These are phyloP conservation scores for Nomada fabriciana DNA, from an alignment of 2,888 invertebrate species.

Conservation along the genomic window DNA sequence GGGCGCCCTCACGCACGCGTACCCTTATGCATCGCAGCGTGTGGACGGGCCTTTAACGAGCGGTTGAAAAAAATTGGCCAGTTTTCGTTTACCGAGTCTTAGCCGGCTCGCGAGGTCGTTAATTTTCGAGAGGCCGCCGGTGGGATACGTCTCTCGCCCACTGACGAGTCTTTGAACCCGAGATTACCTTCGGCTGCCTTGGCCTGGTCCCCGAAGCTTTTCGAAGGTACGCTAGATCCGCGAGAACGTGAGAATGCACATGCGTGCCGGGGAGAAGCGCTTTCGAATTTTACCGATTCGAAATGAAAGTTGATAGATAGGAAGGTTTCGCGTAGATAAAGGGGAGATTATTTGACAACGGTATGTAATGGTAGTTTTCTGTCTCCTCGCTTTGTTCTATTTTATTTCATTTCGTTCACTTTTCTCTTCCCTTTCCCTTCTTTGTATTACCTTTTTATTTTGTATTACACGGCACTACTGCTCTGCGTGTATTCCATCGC, in stretches of 20 bases:
- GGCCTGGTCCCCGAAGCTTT: slow-evolving; percentile 33
- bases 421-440: no score
- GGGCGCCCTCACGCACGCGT: slow-evolving; percentile 50
- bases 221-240: slow-evolving; percentile 46
- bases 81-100: slow-evolving; percentile 76
- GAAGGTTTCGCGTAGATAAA: no score
- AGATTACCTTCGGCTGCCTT: slow-evolving; percentile 56
- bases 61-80: slow-evolving; percentile 70
- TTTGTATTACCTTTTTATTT: no score
- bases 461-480: no score
- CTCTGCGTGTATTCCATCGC: no score
- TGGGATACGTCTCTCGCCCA: slow-evolving; percentile 68
- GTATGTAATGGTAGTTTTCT: no score
- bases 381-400: no score
- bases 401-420: no score
- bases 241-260: slow-evolving; percentile 11
- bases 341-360: no score
- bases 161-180: slow-evolving; percentile 67
- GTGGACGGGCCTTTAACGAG: slow-evolving; percentile 66
- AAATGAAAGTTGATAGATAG: no score
- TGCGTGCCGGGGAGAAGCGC: no score
- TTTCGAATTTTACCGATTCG: no score
- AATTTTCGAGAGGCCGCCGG: slow-evolving; percentile 75
- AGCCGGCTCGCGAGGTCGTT: slow-evolving; percentile 76
- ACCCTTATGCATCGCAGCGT: slow-evolving; percentile 25